Conservation (phyloP, 2,113 vertebrate genomes). For the Upupa epops region DNA sequence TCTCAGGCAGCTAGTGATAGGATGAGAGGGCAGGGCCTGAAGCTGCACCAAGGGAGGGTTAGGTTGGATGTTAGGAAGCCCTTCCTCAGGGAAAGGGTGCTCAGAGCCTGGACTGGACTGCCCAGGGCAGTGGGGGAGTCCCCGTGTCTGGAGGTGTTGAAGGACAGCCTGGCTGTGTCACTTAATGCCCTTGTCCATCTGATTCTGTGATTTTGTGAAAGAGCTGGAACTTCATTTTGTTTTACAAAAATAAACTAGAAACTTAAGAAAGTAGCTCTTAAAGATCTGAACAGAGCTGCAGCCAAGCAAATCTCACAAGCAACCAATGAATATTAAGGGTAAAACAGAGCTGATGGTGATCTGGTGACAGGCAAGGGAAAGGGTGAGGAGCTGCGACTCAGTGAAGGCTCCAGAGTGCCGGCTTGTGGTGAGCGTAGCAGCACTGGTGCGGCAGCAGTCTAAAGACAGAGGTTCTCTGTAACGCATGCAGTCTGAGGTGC, state of each 20-base stretch:
- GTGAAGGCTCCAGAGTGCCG: conserved; percentile 7
- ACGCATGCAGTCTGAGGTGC: not conserved
- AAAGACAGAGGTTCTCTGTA: not conserved
- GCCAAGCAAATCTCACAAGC: not conserved
- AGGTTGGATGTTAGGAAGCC: no score
- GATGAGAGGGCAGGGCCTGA: no score
- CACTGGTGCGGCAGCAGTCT: not conserved
- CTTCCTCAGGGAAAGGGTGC: no score
- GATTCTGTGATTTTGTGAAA: no score
- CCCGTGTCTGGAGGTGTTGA: no score
- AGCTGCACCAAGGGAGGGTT: no score
- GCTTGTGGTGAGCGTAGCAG: conserved; percentile 24
- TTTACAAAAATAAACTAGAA: fast-evolving
- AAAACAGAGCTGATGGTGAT: not conserved
- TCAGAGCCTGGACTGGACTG: no score
- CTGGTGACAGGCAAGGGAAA: not conserved
- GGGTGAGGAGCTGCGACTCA: not conserved
- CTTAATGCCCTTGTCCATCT: no score
- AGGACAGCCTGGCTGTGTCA: no score
- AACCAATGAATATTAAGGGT: not conserved
- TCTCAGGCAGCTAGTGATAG: no score
- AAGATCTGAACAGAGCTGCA: not conserved
- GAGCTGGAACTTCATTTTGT: not conserved
- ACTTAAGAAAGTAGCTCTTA: not conserved
- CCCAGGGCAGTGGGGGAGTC: no score